Evolutionary conservation across 2,113 vertebrate genomes (phyloP), one percentile per base, ranked within the genome.

Genomic region (Paramormyrops kingsleyae): DNA sequence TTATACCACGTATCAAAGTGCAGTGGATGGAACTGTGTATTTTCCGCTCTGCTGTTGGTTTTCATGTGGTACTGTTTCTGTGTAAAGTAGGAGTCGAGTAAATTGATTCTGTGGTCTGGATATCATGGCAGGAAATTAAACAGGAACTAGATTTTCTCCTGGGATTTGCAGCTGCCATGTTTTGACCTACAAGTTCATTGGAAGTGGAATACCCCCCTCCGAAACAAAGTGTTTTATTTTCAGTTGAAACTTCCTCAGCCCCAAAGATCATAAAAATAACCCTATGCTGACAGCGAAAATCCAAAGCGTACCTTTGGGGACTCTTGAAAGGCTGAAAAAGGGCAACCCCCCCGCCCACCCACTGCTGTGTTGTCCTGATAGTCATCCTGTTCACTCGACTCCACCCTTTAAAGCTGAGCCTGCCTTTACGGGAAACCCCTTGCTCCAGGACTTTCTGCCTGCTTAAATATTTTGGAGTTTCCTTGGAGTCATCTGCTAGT

Each of bases 131-230:
- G 88, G 31, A 89, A 39, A 27, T 70, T 74, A 35, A 53, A 80
- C 88, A 89, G 88, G 88, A 89, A 89, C 62, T 89, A 49, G 5
- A 39, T 1, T 56, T 56, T 87, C 50, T 87, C 50, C 15, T 35
- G 49, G 85, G 50, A 24, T 52, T 89, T 80, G 17, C 35, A n/a
- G 88, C 47, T 52, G 46, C 47, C 24, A 44, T 44, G 39, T 50
- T n/a, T n/a, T 85, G 44, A 24, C 83, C 47, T 50, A n/a, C 47
- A 31, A 47, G 83, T 49, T n/a, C 83, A 86, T 49, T 86, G 7
- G 47, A n/a, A 86, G 24, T 31, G 83, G 83, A 24, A 74, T 10
- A 19, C 31, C n/a, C 59, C 27, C 62, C 62, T 13, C 10, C 0
- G 1, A 70, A 70, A 70, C 62, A 70, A 77, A 49, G 19, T 80